phyloP scores from a whole-genome alignment of 2,113 vertebrate genomes.

The Nothocercus julius region DNA sequence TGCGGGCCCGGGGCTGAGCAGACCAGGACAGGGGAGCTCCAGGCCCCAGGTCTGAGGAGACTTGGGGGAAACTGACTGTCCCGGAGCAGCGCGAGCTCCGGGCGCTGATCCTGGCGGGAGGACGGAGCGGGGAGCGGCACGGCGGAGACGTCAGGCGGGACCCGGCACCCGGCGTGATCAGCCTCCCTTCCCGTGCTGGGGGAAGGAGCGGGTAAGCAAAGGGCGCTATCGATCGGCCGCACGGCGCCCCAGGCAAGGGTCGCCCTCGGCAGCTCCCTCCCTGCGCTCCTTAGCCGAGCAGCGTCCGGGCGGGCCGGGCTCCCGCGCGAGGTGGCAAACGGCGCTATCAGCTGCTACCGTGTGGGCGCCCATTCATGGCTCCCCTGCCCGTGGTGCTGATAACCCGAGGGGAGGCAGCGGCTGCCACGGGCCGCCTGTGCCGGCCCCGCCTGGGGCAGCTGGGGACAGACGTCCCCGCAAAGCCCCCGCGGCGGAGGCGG shows the following conservation, averaged over 20 bases:
- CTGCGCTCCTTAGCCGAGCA: rapidly evolving
- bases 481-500: too few species aligned
- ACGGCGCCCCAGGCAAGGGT: neutral
- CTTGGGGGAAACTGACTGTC: neutral
- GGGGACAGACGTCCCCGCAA: too few species aligned
- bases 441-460: rapidly evolving
- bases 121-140: neutral
- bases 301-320: neutral
- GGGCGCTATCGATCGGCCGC: neutral
- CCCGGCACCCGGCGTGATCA: neutral
- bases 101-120: rapidly evolving
- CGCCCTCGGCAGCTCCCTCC: neutral
- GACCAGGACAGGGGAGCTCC: neutral
- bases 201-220: conserved; percentile 15
- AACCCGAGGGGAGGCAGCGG: neutral
- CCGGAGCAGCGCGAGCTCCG: neutral
- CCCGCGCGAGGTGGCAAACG: too few species aligned
- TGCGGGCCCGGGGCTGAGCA: too few species aligned
- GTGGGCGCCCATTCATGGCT: neutral
- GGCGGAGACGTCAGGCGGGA: rapidly evolving
- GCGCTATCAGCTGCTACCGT: neutral
- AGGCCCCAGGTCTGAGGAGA: neutral
- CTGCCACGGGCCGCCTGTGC: rapidly evolving
- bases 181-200: neutral
- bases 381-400: neutral